Percentiles rank a stretch among this genome's conserved stretches.
These are phyloP conservation scores for Sympetrum striolatum DNA, from an alignment of 2,888 invertebrate species.

Conservation along the genomic window DNA sequence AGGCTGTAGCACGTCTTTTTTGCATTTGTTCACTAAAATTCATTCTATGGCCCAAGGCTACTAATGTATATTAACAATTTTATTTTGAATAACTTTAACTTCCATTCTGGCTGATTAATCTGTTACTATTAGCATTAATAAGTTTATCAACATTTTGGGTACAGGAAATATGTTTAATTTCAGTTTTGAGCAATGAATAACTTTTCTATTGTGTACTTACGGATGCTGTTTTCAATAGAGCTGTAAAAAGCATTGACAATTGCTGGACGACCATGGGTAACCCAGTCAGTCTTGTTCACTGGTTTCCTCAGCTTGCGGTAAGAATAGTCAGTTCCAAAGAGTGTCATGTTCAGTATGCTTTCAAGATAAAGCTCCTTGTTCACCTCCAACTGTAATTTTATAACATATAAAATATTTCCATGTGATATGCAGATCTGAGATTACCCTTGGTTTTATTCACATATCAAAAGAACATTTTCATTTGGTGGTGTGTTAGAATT, in stretches of 20 bases:
- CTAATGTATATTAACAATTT: no score
- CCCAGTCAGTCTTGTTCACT: conserved; percentile 86
- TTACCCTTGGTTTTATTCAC: no score
- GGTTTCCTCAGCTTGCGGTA: conserved; percentile 79
- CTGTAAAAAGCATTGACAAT: conserved; percentile 88
- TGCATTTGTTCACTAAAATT: no score
- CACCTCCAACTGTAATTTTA: conserved; percentile 68
- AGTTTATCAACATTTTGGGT: no score
- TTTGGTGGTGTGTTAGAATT: no score
- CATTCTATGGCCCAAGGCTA: no score
- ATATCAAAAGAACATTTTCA: no score
- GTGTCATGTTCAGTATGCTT: conserved; percentile 77
- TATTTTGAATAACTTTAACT: no score
- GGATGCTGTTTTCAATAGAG: conserved; percentile 85
- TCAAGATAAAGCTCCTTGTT: conserved; percentile 74
- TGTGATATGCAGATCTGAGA: no score
- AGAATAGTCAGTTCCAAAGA: conserved; percentile 80
- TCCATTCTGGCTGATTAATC: no score
- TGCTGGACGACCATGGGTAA: conserved; percentile 82
- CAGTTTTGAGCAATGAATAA: neutral
- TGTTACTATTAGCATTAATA: no score
- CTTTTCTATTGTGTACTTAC: conserved; percentile 65
- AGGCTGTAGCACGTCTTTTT: neutral
- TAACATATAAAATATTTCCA: neutral
- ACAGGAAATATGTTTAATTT: neutral